Base-by-base conservation (phyloP, 2,113 vertebrate genomes). In the Plecotus auritus region DNA sequence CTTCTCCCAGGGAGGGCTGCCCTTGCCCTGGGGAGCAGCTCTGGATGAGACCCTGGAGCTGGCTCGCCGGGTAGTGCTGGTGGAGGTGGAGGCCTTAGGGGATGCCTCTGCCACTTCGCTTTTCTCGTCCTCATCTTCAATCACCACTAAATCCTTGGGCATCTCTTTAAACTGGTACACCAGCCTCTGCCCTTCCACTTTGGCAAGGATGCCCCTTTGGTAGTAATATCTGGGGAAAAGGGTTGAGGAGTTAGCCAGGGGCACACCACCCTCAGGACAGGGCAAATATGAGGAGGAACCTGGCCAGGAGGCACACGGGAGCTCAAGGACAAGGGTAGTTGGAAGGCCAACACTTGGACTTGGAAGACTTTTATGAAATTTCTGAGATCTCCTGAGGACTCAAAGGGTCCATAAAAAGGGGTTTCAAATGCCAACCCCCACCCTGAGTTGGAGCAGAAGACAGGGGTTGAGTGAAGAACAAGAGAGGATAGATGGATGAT, bases 101-200 rank as follows among this genome's bases (percentile, higher is more conserved):
- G 85, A 22, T 88, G 97, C 96, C 98, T 98, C 97, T 97, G 94
- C 49, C 97, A 90, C 91, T 93, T 98, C 91, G 69, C n/a, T 17
- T 97, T 95, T 72, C 95, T 96, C 96, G 0, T 97, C 18, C 7
- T 97, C 97, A 9, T 99, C 99, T 70, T 98, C 98, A 18, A 99
- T 99, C 91, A 99, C 98, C 93, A 99, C 98, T 88, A 99, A 98
- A 94, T 99, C 99, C 22, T 98, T 76, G 20, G 99, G 99, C 99
- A 99, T 99, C 97, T 99, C 99, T 92, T 99, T 99, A 96, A 99
- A 99, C 97, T 99, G 99, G 95, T 99, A 99, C 26, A 99, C 99
- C 83, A 99, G 98, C 90, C 99, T 98, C 98, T 99, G 99, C 30
- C 99, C 99, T 97, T 99, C 99, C 96, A 99, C 99, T 97, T 99